Base-by-base conservation (phyloP, 2,888 invertebrate species). In the Mellilla xanthometata region DNA sequence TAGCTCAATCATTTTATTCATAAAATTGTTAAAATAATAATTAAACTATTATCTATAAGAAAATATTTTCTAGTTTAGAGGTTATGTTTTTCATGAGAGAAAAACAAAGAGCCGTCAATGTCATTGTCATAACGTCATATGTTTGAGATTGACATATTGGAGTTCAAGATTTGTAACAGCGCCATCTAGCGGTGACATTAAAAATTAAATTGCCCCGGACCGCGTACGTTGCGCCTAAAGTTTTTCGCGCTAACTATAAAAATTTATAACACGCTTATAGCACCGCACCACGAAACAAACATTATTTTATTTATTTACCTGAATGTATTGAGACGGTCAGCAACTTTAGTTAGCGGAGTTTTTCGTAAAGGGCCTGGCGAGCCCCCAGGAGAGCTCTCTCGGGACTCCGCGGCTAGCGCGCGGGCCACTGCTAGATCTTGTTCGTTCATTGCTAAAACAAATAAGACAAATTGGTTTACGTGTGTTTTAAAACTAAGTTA, bases 371-470 rank as follows among this genome's bases (percentile, higher is more conserved):
- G 92, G 6, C 86, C 87, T 0, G 93, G 93, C 0, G 93, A 93
- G 12, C 90, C 91, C 4, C 91, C 91, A 0, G 93, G 91, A 1
- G 92, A 91, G 51, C 75, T 88, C 52, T 92, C 88, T 28, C 85
- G 79, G 13, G 92, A 86, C 68, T 92, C 92, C 0, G 92, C 92
- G 7, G 93, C 93, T 64, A 95, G 83, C 8, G 94, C 94, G 45
- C 93, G 92, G 2, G 95, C 95, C 66, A 95, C 82, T 56, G 93
- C 91, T 50, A 96, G 72, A 74, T 94, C 94, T 71, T 92, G 92
- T 77, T 95, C 95, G 81, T 94, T 93, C 94, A 95, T 72, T 38
- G 49, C 47, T 52, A 38, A 26, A 48, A 49, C 4, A 29, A n/a
- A 15, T 5, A 9, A n/a, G n/a, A n/a, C n/a, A n/a, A n/a, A n/a